These are phyloP conservation scores for Lycia hirtaria DNA, from an alignment of 2,888 invertebrate genomes.

Conservation along the genomic window DNA sequence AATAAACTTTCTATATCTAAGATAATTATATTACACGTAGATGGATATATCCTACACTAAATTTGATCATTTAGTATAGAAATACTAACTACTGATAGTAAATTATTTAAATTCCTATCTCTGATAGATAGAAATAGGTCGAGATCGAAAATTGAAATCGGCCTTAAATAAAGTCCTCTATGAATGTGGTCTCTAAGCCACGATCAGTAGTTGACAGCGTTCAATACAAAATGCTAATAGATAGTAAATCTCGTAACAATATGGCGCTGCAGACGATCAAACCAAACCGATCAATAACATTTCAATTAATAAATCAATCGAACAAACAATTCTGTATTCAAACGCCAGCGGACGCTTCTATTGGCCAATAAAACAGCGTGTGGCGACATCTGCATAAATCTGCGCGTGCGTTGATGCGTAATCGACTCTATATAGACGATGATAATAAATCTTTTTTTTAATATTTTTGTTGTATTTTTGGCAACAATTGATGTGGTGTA, in stretches of 20 bases:
- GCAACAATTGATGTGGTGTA: too few species aligned
- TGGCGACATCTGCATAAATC: conserved; percentile 63
- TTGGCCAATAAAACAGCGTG: conserved; percentile 62
- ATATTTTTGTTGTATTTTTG: too few species aligned
- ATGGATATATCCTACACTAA: too few species aligned
- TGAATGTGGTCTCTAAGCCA: conserved; percentile 3
- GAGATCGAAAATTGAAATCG: too few species aligned
- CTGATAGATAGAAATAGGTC: too few species aligned
- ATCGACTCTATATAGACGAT: too few species aligned
- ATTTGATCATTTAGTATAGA: too few species aligned
- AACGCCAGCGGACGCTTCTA: conserved; percentile 57
- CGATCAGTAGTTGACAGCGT: conserved; percentile 1
- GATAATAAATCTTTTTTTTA: too few species aligned
- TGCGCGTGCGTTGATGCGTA: conserved; percentile 43
- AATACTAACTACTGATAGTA: too few species aligned
- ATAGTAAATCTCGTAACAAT: conserved; percentile 33
- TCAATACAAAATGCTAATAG: conserved; percentile 13
- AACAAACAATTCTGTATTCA: conserved; percentile 49
- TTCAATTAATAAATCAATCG: conserved; percentile 43
- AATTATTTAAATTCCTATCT: too few species aligned
- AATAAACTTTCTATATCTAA: too few species aligned
- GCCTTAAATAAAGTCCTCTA: background rate
- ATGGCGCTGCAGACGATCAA: conserved; percentile 32
- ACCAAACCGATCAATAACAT: conserved; percentile 39
- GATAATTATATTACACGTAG: too few species aligned